Evolutionary conservation across 2,888 invertebrate genomes (phyloP), one percentile per base, ranked within the genome.

Genomic region (Drosophila cognata): DNA sequence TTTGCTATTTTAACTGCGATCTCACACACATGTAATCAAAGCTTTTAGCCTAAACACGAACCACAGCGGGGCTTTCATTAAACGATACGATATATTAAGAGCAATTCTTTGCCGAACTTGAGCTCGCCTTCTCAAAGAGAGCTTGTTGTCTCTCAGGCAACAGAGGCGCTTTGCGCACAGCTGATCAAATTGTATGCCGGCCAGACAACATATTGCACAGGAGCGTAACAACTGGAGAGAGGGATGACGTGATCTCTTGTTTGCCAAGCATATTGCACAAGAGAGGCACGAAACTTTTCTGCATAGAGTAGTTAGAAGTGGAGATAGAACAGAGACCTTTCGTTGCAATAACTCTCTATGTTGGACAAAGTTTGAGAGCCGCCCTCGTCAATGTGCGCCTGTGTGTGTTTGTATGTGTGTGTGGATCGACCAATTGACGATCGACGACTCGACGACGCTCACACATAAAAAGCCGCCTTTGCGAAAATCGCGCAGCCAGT

Each of bases 401-500:
- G 67, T 59, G 25, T 71, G 55, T 50, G 29, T 33, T 62, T 53
- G n/a, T 66, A 46, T 50, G 28, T 28, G 10, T 28, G 71, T 66
- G 66, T 43, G 69, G 66, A 66, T 77, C 50, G 52, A 52, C 31
- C 62, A 71, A 76, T 70, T 77, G 48, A 29, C 71, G 83, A 80
- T 85, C 70, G 65, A 56, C 62, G 56, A 56, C 56, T 56, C 38
- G 28, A 36, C 69, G 73, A 33, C 56, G 67, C 68, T 65, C 60
- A 63, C 66, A 80, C 67, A 85, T 89, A 85, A 76, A 84, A 88
- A 82, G 88, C 73, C 70, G 75, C 58, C 58, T 69, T 56, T 36
- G 56, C 43, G 52, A 52, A 62, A 43, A 38, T 79, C 58, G 60
- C 61, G 29, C 31, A 74, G 77, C 57, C 86, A 85, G 87, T 88